These are phyloP conservation scores for Epirrita christyi DNA, from an alignment of 2,888 invertebrate species.

Conservation along the genomic window DNA sequence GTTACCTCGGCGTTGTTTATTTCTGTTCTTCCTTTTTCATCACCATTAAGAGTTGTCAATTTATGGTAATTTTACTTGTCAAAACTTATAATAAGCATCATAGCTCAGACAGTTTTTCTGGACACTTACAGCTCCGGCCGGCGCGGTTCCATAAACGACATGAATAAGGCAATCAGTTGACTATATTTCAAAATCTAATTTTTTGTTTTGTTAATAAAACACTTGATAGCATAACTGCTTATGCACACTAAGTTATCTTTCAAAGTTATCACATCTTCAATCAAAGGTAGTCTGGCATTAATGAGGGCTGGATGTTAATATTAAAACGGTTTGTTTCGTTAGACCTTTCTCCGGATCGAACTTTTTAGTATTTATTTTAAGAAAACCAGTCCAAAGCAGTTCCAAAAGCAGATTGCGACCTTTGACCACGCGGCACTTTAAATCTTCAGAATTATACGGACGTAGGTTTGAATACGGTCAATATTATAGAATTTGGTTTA, in stretches of 20 bases:
- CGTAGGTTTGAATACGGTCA: conserved; percentile 22
- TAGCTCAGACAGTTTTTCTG: too few relatives aligned
- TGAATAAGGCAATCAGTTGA: too few relatives aligned
- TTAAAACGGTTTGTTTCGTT: conserved; percentile 19
- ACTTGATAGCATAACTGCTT: not conserved
- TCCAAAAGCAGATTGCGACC: conserved; percentile 27
- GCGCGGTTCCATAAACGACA: conserved; percentile 29
- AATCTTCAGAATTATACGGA: conserved; percentile 6
- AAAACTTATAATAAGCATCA: too few relatives aligned
- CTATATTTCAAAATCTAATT: conserved; percentile 15
- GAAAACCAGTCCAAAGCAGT: conserved; percentile 27
- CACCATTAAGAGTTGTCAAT: too few relatives aligned
- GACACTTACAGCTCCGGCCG: too few relatives aligned
- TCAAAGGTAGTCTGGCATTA: conserved; percentile 10
- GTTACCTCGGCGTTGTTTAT: conserved; percentile 16
- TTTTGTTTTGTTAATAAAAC: not conserved
- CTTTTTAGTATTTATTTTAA: conserved; percentile 18
- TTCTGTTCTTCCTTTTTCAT: too few relatives aligned
- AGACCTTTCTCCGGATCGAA: conserved; percentile 26
- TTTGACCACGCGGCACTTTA: conserved; percentile 23
- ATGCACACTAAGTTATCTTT: conserved; percentile 10
- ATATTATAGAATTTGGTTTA: conserved; percentile 10
- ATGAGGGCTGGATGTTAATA: conserved; percentile 23
- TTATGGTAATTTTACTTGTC: too few relatives aligned
- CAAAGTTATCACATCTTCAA: conserved; percentile 12